A percentile compares a stretch with the other conserved stretches of the same genome.
These are phyloP conservation scores for Dicerorhinus sumatrensis DNA, from an alignment of 2,113 vertebrate genomes.

Conservation along the genomic window DNA sequence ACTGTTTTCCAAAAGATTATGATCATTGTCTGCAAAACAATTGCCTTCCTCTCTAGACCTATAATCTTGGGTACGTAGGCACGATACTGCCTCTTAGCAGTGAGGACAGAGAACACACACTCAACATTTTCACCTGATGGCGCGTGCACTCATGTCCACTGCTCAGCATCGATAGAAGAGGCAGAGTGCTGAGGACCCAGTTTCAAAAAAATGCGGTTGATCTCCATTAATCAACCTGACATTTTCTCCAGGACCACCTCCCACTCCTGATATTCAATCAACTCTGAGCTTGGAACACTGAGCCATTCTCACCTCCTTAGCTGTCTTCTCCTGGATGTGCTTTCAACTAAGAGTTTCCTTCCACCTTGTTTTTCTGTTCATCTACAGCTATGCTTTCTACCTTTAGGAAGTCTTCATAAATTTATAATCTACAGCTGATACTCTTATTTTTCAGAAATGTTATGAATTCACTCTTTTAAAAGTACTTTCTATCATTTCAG, in stretches of 20 bases:
- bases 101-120: neutral
- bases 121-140: neutral
- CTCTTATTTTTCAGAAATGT: neutral
- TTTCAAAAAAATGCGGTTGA: neutral
- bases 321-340: neutral
- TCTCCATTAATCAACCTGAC: neutral
- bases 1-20: neutral
- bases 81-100: neutral
- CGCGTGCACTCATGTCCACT: neutral
- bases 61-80: neutral
- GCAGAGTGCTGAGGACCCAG: neutral
- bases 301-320: neutral
- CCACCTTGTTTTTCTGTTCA: neutral
- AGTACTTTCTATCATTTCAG: neutral
- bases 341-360: neutral
- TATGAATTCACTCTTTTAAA: neutral
- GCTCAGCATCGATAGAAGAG: neutral
- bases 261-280: neutral
- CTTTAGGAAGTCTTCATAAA: neutral
- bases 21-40: neutral
- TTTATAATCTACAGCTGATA: neutral
- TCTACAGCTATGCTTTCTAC: neutral
- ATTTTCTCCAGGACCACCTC: neutral
- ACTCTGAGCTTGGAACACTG: neutral
- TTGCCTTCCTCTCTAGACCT: neutral